Percentiles rank a stretch among this genome's conserved stretches.
These are phyloP conservation scores for Bostrychus sinensis DNA, from an alignment of 2,113 vertebrate genomes.

Conservation along the genomic window DNA sequence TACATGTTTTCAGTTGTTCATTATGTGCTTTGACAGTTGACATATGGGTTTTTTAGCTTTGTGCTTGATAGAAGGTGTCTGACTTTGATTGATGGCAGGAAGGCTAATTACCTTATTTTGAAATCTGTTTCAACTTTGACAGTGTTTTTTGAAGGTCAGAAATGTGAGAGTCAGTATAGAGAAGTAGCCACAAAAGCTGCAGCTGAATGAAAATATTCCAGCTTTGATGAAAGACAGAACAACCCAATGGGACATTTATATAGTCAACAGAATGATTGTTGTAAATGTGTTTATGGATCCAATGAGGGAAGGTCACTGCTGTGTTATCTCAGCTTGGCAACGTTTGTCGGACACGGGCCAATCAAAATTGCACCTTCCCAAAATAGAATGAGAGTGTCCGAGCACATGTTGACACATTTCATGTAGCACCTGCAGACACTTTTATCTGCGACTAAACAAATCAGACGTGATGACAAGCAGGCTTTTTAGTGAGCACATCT, in stretches of 20 bases:
- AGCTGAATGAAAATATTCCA: constrained; percentile 11
- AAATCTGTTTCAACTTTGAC: constrained; percentile 1
- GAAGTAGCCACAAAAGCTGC: background rate
- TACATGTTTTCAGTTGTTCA: background rate
- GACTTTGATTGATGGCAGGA: constrained; percentile 27
- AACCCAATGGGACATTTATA: background rate
- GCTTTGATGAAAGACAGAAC: constrained; percentile 21
- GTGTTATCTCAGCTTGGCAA: constrained; percentile 9
- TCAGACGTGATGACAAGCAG: constrained; percentile 54
- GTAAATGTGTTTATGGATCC: constrained; percentile 49
- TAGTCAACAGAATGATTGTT: constrained; percentile 20
- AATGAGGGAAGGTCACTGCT: constrained; percentile 32
- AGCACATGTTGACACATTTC: constrained; percentile 44
- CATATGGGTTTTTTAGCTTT: constrained; percentile 16
- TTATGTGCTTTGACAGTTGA: constrained; percentile 17
- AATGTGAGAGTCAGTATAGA: background rate
- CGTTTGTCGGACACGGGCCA: constrained; percentile 5
- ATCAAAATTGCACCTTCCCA: constrained; percentile 28
- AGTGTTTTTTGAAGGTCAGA: background rate
- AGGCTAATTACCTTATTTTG: constrained; percentile 31
- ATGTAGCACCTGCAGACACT: constrained; percentile 40
- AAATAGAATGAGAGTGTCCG: constrained; percentile 41
- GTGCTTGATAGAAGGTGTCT: constrained; percentile 24
- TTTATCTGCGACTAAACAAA: constrained; percentile 55
- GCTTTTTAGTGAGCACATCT: constrained; percentile 39